These are phyloP conservation scores for Apodemia duryi DNA, from an alignment of 2,888 invertebrate species.

Conservation along the genomic window DNA sequence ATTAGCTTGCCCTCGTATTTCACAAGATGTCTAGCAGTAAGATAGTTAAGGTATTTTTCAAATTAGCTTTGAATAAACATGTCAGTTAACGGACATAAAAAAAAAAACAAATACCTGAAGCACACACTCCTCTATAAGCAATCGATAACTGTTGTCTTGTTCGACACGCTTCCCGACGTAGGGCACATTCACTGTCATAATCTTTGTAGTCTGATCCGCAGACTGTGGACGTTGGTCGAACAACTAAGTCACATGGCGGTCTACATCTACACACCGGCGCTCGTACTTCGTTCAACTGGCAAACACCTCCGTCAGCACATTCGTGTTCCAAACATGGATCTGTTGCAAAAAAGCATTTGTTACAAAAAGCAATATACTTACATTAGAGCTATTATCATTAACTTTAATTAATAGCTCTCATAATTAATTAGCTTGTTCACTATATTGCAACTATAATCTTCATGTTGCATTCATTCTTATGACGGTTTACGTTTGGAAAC, in stretches of 20 bases:
- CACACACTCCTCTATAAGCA: constrained; percentile 90
- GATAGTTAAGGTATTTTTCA: no score
- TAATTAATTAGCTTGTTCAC: no score
- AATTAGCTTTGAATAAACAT: no score
- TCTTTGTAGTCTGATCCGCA: constrained; percentile 90
- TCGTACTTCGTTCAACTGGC: constrained; percentile 88
- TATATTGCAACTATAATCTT: no score
- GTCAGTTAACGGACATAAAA: background rate
- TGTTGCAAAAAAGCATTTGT: constrained; percentile 46
- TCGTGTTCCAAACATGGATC: constrained; percentile 91
- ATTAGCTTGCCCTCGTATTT: no score
- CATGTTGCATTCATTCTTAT: no score
- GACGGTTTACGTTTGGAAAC: no score
- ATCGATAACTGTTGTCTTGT: constrained; percentile 85
- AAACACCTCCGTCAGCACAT: constrained; percentile 89
- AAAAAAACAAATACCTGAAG: constrained; percentile 79
- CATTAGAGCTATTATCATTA: no score
- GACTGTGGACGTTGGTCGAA: constrained; percentile 82
- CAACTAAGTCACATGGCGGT: constrained; percentile 86
- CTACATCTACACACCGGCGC: constrained; percentile 90
- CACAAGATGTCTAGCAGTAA: no score
- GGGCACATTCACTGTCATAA: constrained; percentile 89
- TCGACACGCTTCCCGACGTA: constrained; percentile 88
- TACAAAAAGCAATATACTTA: background rate
- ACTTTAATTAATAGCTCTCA: no score